Evolutionary conservation across 2,797 vertebrate genomes (phyloP), one percentile per base, ranked within the genome.

Genomic region (Poeciliopsis gracilis): DNA sequence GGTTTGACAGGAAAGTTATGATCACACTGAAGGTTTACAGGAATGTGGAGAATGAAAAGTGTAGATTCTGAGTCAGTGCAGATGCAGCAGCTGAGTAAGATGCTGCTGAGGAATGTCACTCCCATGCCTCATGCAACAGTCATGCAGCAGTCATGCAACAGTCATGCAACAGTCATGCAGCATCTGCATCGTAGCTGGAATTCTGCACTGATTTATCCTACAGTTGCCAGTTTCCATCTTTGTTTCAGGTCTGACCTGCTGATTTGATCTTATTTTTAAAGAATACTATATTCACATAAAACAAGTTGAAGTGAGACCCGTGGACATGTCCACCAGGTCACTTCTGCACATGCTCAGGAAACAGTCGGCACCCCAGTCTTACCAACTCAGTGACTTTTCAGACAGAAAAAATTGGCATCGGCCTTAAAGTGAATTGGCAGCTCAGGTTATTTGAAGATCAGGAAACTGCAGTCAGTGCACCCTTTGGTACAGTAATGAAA

Each of bases 21-120:
- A 63, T 1, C 20, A 59, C 61, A 0, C 15, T 18, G 8, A 73
- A 20, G 73, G 79, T 28, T 59, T 53, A 10, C 43, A 81, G 80
- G 88, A 87, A 93, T 92, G 84, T 80, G 46, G 90, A 61, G 88
- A 89, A 86, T 93, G 77, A 86, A 78, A 84, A 88, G 72, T 46
- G 25, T 73, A 72, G 75, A 81, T 87, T 83, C 59, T 25, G 74
- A 81, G 73, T 86, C 70, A 55, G 82, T 82, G 82, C 72, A 74
- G 73, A 57, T 70, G 57, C 80, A 76, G 86, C 94, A 92, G 92
- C 93, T 93, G 92, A 93, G 45, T 43, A 81, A 82, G 61, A 82
- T 67, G 57, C 77, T 75, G 57, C 70, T 55, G n/a, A 73, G 82
- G 72, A 46, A 49, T 67, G 72, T 5, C 47, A 76, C 77, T 73